Conservation (phyloP, 2,797 vertebrate genomes). For the Acropternis orthonyx region DNA sequence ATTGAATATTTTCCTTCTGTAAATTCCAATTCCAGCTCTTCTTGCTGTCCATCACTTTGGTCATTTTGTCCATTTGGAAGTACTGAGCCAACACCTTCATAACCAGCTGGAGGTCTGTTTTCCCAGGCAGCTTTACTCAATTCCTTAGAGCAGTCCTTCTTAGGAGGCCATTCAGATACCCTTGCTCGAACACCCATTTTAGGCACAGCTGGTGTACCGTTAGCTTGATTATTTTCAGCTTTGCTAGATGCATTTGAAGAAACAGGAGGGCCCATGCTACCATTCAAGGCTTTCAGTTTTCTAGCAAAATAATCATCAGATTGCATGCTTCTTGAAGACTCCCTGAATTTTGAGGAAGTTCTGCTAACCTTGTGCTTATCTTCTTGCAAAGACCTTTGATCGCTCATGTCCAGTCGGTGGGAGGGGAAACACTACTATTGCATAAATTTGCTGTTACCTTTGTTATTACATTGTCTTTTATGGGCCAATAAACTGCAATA, state of each 20-base stretch:
- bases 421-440: constrained; percentile 65
- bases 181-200: constrained; percentile 97
- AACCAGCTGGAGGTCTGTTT: constrained; percentile 81
- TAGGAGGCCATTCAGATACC: constrained; percentile 94
- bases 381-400: constrained; percentile 82
- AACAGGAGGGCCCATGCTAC: constrained; percentile 84
- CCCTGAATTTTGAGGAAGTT: constrained; percentile 82
- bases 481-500: not conserved
- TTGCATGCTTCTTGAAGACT: constrained; percentile 88
- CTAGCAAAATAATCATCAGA: constrained; percentile 92
- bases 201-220: constrained; percentile 89
- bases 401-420: constrained; percentile 83
- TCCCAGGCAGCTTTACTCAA: constrained; percentile 82
- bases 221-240: constrained; percentile 82
- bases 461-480: constrained; percentile 77
- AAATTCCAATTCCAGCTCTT: constrained; percentile 83
- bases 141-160: constrained; percentile 83
- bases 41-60: constrained; percentile 79
- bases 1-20: constrained; percentile 83
- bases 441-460: constrained; percentile 62
- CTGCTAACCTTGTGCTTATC: constrained; percentile 84
- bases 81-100: constrained; percentile 81
- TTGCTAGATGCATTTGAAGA: constrained; percentile 80
- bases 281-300: constrained; percentile 91
- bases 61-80: constrained; percentile 88